A percentile compares a stretch with the other conserved stretches of the same genome.
Conservation (phyloP, 1,140 invertebrate genomes). For the Branchinecta lindahli region DNA sequence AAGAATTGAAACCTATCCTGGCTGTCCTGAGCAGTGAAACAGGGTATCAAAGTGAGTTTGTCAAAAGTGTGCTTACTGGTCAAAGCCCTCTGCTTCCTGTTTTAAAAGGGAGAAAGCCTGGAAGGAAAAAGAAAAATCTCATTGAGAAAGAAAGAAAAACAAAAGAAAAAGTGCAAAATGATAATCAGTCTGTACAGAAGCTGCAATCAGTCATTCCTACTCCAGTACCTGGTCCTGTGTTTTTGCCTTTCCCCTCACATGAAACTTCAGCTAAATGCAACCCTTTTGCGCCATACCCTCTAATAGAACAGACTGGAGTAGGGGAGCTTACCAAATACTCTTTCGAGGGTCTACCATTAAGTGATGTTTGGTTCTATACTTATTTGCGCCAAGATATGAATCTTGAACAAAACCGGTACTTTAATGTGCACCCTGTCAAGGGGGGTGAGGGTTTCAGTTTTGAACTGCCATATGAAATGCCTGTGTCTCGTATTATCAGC, state of each 20-base stretch:
- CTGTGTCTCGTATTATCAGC: not conserved
- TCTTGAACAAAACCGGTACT: not conserved
- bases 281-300: not conserved
- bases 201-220: not conserved
- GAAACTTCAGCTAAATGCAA: not conserved
- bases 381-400: not conserved
- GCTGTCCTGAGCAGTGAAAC: not conserved
- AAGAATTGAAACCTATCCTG: not conserved
- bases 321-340: not conserved
- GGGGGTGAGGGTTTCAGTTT: not conserved
- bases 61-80: not conserved
- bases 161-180: no score
- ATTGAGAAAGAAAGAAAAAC: not conserved
- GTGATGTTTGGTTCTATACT: not conserved
- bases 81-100: not conserved
- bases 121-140: not conserved
- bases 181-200: no score
- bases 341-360: not conserved
- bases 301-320: not conserved
- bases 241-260: not conserved
- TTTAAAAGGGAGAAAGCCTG: not conserved
- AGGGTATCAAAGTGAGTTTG: not conserved
- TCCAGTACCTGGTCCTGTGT: not conserved
- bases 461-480: conserved; percentile 3
- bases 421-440: not conserved